A percentile compares a stretch with the other conserved stretches of the same genome.
Evolutionary conservation across 1,140 invertebrate species (phyloP).

Genomic region (Drosophila rhopaloa): DNA sequence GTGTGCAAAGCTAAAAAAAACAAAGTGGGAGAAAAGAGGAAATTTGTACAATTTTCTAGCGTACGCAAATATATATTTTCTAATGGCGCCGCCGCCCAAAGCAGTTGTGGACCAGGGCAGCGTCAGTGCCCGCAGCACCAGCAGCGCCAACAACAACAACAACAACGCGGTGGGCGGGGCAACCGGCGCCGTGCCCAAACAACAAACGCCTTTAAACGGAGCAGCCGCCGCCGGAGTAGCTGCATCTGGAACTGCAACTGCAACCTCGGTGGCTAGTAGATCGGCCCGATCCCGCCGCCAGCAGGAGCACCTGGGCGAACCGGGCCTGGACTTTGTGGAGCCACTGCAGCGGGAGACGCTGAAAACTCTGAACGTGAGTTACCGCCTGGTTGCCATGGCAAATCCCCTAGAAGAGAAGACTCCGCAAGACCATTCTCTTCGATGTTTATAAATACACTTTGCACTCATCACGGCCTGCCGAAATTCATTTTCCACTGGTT

Average conservation of each 20-base stretch:
- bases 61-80: conserved; percentile 29
- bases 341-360: conserved; percentile 55
- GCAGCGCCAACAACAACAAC: conserved; percentile 25
- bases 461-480: conserved; percentile 53
- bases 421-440: conserved; percentile 30
- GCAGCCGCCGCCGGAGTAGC: conserved; percentile 14
- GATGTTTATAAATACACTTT: conserved; percentile 69
- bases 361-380: conserved; percentile 73
- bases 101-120: conserved; percentile 44
- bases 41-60: conserved; percentile 10
- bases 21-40: conserved; percentile 16
- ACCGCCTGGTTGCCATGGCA: conserved; percentile 50
- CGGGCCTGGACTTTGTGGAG: conserved; percentile 62
- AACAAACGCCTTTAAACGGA: conserved; percentile 42
- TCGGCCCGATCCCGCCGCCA: conserved; percentile 44
- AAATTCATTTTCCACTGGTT: conserved; percentile 32
- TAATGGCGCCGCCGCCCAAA: conserved; percentile 64
- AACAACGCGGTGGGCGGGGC: conserved; percentile 31
- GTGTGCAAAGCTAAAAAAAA: conserved; percentile 26
- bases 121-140: conserved; percentile 36
- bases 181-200: conserved; percentile 56
- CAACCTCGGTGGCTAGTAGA: conserved; percentile 18
- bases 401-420: conserved; percentile 11
- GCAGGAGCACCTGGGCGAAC: conserved; percentile 61
- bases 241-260: conserved; percentile 26